Conservation (phyloP, 2,113 vertebrate species). For the Pterocles orientalis region DNA sequence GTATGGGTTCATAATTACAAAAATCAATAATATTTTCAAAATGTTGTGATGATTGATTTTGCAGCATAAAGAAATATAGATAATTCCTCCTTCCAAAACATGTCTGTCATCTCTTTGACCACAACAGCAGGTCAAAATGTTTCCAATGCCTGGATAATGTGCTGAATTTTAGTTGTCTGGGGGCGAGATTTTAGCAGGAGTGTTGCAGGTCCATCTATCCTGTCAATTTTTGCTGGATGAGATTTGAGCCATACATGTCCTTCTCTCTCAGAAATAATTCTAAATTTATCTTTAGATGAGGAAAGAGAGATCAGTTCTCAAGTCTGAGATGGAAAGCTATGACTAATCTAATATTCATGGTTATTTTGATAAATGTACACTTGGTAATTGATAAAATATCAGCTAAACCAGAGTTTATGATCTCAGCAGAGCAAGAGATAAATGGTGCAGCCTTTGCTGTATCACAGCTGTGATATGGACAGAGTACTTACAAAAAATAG, state of each 20-base stretch:
- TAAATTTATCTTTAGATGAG: constrained; percentile 28
- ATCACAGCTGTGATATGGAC: neutral
- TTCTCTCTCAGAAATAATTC: constrained; percentile 8
- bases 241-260: neutral
- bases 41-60: neutral
- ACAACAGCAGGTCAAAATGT: neutral
- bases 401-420: neutral
- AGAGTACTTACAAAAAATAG: neutral
- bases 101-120: neutral
- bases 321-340: neutral
- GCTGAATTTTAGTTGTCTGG: neutral
- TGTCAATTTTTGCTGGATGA: constrained; percentile 1
- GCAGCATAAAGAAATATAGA: neutral
- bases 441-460: neutral
- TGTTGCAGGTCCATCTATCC: neutral
- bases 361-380: constrained; percentile 46
- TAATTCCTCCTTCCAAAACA: neutral
- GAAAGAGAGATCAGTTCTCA: constrained; percentile 21
- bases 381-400: constrained; percentile 41
- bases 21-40: constrained; percentile 6
- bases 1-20: neutral
- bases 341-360: constrained; percentile 32
- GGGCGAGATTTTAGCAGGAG: neutral
- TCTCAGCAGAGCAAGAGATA: neutral
- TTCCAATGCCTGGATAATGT: neutral